Base-by-base conservation (phyloP, 2,888 invertebrate species). In the Epicampocera succincta region DNA sequence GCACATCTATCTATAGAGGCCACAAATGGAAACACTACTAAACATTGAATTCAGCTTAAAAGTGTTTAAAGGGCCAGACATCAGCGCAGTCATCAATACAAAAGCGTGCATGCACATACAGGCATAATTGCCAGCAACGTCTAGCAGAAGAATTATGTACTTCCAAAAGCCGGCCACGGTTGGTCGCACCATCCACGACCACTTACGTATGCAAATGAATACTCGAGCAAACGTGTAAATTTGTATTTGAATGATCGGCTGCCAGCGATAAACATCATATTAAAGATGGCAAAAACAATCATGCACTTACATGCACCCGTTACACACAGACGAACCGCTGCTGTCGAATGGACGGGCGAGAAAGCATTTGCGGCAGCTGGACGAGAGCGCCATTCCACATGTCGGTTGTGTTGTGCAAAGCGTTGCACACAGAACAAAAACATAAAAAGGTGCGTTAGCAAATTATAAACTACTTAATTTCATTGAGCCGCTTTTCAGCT, bases 361-460 rank as follows among this genome's bases (percentile, higher is more conserved):
- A 42, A 38, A 17, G 19, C 19, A n/a, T 29, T 52, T 52, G n/a
- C 19, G 29, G 66, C 66, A 74, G 58, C 58, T 74, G 56, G 17
- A 48, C 65, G 58, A 56, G 29, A 58, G 58, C 74, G 15, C 13
- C 6, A 65, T n/a, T n/a, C 12, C 40, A 17, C 19, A n/a, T 38
- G 15, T 15, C 12, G 52, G 19, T n/a, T n/a, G n/a, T n/a, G n/a
- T n/a, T n/a, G 3, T 25, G 15, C 25, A 19, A 12, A 19, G 29
- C 21, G 11, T 19, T 61, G 42, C 33, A 54, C 5, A 25, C 2
- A 25, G 5, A 25, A 3, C 2, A 15, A 19, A 29, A 74, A 54
- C 56, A 60, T 44, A 54, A 68, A 72, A 80, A 72, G 80, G 75
- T 80, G 76, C 60, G 61, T 80, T 68, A 25, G 72, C 63, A 56